Base-by-base conservation (phyloP, 1,140 invertebrate genomes). In the Zaprionus taronus region DNA sequence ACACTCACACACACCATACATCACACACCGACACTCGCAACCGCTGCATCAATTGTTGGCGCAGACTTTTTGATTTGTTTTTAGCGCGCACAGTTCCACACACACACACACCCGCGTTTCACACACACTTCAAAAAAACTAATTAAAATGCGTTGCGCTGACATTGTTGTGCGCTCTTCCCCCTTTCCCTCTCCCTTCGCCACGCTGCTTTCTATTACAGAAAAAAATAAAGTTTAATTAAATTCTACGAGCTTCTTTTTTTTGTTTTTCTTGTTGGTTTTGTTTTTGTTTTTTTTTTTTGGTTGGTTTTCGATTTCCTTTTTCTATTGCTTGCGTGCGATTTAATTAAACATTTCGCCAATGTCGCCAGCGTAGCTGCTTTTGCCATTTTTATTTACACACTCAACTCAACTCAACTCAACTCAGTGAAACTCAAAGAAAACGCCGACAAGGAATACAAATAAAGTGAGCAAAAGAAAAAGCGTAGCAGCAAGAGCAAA, bases 61-160 rank as follows among this genome's bases (percentile, higher is more conserved):
- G 47, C 74, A 76, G 55, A 73, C 74, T 83, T 79, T 76, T 72
- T 79, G 81, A 80, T 83, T 86, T 82, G 72, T 68, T 85, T 81
- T 78, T 64, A 73, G 34, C 57, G 44, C 68, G 49, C 38, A 57
- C 38, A 38, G 31, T 34, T 34, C 31, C 64, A 47, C 55, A 47
- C 28, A 49, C 31, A 47, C 36, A 38, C 15, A 20, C 49, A 56
- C 61, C 36, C 64, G 17, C 44, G 41, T n/a, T 17, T 41, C 24
- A 58, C 51, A 28, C 68, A 65, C 62, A 81, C 76, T 80, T 63
- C 24, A 55, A 51, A 36, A 75, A 87, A 84, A 89, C 84, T 87
- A 87, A 87, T 87, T 89, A 89, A 89, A 89, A 89, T 89, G 85
- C 84, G 84, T 90, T 77, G 79, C 81, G 75, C 81, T 83, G 83